Base-by-base conservation (phyloP, 2,113 vertebrate species). In the Sinocyclocheilus maitianheensis region DNA sequence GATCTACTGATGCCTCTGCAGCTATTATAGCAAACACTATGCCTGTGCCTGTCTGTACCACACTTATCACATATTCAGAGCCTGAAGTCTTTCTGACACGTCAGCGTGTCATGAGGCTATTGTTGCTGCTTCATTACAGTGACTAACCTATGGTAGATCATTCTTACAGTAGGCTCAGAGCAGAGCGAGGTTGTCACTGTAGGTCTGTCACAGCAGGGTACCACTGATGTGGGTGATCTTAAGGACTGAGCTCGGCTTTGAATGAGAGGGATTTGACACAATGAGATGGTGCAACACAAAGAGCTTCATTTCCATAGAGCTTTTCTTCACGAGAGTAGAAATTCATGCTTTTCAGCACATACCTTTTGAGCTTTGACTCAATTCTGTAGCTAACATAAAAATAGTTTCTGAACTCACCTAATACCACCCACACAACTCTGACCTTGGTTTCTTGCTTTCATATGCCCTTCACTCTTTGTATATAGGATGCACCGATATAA, bases 261-360 rank as follows among this genome's bases (percentile, higher is more conserved):
- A 86, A 26, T 75, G 67, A 75, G 84, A 22, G 22, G 51, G 62
- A 85, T 85, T 55, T 85, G 46, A 72, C 81, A 74, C 65, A 55
- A 58, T 58, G 67, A 83, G 48, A 83, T 58, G 34, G 6, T 58
- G 62, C 37, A 10, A 51, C 55, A 86, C 37, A 85, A 69, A 63
- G 26, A n/a, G 16, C 24, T 67, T 55, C 43, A 77, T 77, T 48
- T 40, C 79, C 79, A 82, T 58, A 72, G 11, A 62, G 77, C 18
- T 72, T 74, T 30, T 74, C 30, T 71, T 51, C 5, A 37, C 4
- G 69, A 76, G 3, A 76, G 67, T 8, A 67, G 13, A 37, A 63
- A 82, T 48, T 51, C 62, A 34, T 1, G 48, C 26, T 58, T 60
- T 83, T 74, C 20, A 24, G 34, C 51, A 9, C 62, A 80, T 80